phyloP scores from a whole-genome alignment of 2,888 invertebrate species.

The Griposia aprilina region DNA sequence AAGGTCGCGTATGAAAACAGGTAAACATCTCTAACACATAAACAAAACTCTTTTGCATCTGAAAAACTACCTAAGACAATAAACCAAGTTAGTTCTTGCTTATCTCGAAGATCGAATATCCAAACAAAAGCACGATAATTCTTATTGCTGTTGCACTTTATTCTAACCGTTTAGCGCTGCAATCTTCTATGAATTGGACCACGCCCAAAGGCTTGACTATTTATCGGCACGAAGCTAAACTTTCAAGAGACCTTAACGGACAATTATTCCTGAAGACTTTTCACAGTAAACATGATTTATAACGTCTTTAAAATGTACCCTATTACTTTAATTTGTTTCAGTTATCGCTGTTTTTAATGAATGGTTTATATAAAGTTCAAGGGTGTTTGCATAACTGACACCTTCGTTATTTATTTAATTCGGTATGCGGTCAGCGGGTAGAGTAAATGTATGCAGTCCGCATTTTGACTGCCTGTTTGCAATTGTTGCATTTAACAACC shows the following conservation, averaged over 20 bases:
- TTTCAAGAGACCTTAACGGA: slow-evolving; percentile 65
- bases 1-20: not conserved
- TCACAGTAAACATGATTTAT: slow-evolving; percentile 51
- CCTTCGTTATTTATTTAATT: slow-evolving; percentile 12
- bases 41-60: not conserved
- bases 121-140: not conserved
- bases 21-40: not conserved
- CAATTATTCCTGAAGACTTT: slow-evolving; percentile 64
- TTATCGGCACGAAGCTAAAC: slow-evolving; percentile 76
- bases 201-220: slow-evolving; percentile 61
- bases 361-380: slow-evolving; percentile 54
- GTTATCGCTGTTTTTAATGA: slow-evolving; percentile 37
- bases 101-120: not conserved
- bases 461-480: slow-evolving; percentile 16
- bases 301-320: slow-evolving; percentile 51
- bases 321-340: slow-evolving; percentile 41
- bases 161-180: not conserved
- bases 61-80: no score
- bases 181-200: slow-evolving; percentile 64
- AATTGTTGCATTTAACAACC: slow-evolving; percentile 33
- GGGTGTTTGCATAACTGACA: slow-evolving; percentile 32
- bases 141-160: not conserved
- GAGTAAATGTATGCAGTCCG: slow-evolving; percentile 12
- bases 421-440: slow-evolving; percentile 1
- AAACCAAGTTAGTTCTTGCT: not conserved